Percentiles rank a stretch among this genome's conserved stretches.
These are phyloP conservation scores for Schizopygopsis malacanthus DNA, from an alignment of 2,797 vertebrate genomes.

Conservation along the genomic window DNA sequence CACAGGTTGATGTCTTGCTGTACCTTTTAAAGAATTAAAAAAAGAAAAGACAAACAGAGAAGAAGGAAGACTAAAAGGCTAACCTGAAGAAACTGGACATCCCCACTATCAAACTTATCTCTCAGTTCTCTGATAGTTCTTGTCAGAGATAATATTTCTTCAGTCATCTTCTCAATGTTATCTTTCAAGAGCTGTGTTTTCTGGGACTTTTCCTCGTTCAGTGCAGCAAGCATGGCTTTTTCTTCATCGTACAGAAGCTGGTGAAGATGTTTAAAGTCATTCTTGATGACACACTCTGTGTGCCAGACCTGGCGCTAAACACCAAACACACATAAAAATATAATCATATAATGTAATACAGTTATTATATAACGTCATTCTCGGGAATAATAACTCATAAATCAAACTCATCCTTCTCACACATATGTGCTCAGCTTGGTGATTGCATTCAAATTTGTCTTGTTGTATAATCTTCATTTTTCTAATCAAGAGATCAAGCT, in stretches of 20 bases:
- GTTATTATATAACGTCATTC: background rate
- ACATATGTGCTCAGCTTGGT: slow-evolving; percentile 23
- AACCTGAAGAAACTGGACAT: slow-evolving; percentile 40
- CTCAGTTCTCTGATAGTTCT: background rate
- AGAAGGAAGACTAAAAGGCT: background rate
- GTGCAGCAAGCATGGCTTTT: slow-evolving; percentile 5
- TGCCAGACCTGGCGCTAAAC: slow-evolving; percentile 30
- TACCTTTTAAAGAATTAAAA: background rate
- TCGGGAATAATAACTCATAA: background rate
- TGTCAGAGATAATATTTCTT: background rate
- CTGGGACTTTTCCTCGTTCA: background rate
- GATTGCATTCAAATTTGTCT: background rate
- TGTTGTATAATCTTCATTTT: slow-evolving; percentile 23
- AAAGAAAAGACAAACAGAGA: background rate
- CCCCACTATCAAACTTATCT: background rate
- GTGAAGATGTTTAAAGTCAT: slow-evolving; percentile 31
- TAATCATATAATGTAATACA: background rate
- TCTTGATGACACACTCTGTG: slow-evolving; percentile 7
- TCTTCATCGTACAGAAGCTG: slow-evolving; percentile 40
- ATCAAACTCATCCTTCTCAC: slow-evolving; percentile 2
- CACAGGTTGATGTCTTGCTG: background rate
- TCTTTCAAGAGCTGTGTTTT: slow-evolving; percentile 18
- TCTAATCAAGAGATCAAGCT: background rate
- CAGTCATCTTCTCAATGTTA: background rate
- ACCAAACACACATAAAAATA: background rate